Evolutionary conservation across 2,797 vertebrate species (phyloP).

Genomic region (Pelobates cultripes): DNA sequence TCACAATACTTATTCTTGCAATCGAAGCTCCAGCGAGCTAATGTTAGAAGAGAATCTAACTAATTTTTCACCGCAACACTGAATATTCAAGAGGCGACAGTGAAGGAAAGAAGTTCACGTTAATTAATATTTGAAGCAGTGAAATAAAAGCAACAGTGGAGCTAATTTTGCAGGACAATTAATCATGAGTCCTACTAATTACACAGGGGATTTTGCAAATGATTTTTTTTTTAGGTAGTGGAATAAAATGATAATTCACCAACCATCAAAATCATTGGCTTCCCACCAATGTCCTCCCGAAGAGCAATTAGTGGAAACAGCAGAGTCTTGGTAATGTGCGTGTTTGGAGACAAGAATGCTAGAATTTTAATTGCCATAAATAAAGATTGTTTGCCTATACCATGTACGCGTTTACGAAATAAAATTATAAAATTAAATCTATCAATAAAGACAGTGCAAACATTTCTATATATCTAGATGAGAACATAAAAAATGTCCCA

Average conservation of each 20-base stretch:
- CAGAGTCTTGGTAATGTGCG: slow-evolving; percentile 92
- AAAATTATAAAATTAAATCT: slow-evolving; percentile 61
- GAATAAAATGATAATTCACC: slow-evolving; percentile 92
- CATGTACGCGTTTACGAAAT: slow-evolving; percentile 85
- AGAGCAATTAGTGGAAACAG: slow-evolving; percentile 96
- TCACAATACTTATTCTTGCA: slow-evolving; percentile 85
- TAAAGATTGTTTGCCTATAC: slow-evolving; percentile 86
- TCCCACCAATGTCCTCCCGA: slow-evolving; percentile 92
- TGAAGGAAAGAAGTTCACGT: slow-evolving; percentile 94
- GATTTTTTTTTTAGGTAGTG: slow-evolving; percentile 86
- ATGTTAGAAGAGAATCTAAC: slow-evolving; percentile 77
- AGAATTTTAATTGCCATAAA: slow-evolving; percentile 93
- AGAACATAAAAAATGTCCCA: too few species aligned
- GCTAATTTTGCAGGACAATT: slow-evolving; percentile 99
- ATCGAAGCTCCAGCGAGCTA: slow-evolving; percentile 82
- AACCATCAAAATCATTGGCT: slow-evolving; percentile 95
- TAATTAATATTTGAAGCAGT: slow-evolving; percentile 99
- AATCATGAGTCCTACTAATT: slow-evolving; percentile 99
- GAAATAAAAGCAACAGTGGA: slow-evolving; percentile 98
- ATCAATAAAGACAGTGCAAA: too few species aligned
- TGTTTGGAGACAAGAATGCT: slow-evolving; percentile 86
- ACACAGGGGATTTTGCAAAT: slow-evolving; percentile 99
- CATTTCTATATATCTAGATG: too few species aligned
- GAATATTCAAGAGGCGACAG: slow-evolving; percentile 96
- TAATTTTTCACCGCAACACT: slow-evolving; percentile 92